Conservation (phyloP, 1,140 invertebrate species). For the Aplysia californica region DNA sequence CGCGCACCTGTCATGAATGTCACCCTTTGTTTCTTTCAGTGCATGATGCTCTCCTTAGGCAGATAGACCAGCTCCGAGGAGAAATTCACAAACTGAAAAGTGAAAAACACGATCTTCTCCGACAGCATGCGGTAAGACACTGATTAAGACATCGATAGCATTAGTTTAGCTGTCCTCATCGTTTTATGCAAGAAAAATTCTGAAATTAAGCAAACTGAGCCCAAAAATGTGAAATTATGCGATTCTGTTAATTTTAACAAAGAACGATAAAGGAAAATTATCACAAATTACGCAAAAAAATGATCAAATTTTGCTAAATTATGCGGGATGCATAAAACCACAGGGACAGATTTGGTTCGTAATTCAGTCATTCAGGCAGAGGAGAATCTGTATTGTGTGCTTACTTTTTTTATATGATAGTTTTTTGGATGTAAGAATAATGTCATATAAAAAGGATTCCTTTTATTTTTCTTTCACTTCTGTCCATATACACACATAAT, state of each 20-base stretch:
- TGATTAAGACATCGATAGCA: background rate
- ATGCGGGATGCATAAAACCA: too few relatives aligned
- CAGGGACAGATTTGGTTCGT: too few relatives aligned
- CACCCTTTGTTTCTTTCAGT: background rate
- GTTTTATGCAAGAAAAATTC: too few relatives aligned
- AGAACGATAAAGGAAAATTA: too few relatives aligned
- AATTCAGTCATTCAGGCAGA: background rate
- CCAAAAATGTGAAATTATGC: too few relatives aligned
- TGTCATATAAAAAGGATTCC: too few relatives aligned
- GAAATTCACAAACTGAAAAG: slow-evolving; percentile 28
- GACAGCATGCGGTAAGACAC: slow-evolving; percentile 24
- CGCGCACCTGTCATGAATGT: background rate
- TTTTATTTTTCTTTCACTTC: too few relatives aligned
- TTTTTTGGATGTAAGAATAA: background rate
- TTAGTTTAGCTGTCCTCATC: background rate
- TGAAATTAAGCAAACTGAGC: too few relatives aligned
- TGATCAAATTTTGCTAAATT: too few relatives aligned
- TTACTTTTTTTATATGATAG: background rate
- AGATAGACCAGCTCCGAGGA: slow-evolving; percentile 10
- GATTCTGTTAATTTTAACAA: too few relatives aligned
- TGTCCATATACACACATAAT: too few relatives aligned
- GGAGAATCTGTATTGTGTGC: background rate
- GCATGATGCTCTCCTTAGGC: slow-evolving; percentile 14
- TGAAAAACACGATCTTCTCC: slow-evolving; percentile 27
- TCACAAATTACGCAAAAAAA: too few relatives aligned